Base-by-base conservation (phyloP, 2,797 vertebrate genomes). In the Rhinogobio ventralis region DNA sequence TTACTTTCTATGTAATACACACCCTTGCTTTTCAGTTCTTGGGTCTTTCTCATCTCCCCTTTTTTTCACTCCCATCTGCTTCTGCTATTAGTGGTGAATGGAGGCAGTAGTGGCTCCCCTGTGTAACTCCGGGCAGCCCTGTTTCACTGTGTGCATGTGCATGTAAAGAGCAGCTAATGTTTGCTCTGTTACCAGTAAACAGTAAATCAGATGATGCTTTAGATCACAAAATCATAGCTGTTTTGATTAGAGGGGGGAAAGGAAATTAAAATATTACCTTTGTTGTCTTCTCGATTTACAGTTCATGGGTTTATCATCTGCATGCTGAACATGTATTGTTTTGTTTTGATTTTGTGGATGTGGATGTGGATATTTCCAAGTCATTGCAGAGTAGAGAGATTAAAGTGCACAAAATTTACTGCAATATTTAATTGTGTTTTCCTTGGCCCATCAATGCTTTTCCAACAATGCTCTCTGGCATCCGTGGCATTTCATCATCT, bases 21-120 rank as follows among this genome's bases (percentile, higher is more conserved):
- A 42, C 46, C 71, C n/a, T 81, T 81, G 33, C 15, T 45, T 69
- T 57, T 73, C 20, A 33, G 15, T 3, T 67, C 17, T 30, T 25
- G 25, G 68, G 25, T 78, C 2, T 11, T 77, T 20, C n/a, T 68
- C 45, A 67, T 2, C 19, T 83, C 69, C 81, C 57, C 13, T 49
- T 45, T 71, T 23, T 30, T 77, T 49, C 33, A 11, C 11, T 79
- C 46, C 25, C 66, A 81, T 84, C 86, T 84, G 85, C 84, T 87
- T 89, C 78, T 89, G 55, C 84, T 82, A 66, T 87, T 74, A 89
- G 62, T 66, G 51, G 53, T 45, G 49, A 62, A 49, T 20, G 28
- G n/a, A 67, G 62, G 20, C 74, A 75, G 45, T 15, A 42, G 42
- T 51, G 73, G 60, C 36, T 88, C 67, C 55, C 68, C 64, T 81